Evolutionary conservation across 2,888 invertebrate genomes (phyloP).

Genomic region (Eilema caniola): DNA sequence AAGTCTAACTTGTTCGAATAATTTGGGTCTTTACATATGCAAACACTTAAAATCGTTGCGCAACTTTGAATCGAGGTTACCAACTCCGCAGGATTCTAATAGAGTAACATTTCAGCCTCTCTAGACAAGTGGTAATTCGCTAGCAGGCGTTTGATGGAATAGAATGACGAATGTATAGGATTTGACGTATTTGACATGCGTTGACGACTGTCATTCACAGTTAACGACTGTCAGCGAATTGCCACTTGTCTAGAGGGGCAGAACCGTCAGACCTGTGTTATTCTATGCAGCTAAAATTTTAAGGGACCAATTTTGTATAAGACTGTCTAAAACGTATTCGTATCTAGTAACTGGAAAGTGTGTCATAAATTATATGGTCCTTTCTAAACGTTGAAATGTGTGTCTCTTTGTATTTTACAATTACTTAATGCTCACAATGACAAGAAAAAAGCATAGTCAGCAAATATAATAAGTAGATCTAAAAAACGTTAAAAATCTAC

Average conservation of each 20-base stretch:
- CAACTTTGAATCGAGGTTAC: conserved; percentile 3
- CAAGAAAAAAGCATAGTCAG: no score
- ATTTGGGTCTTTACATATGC: not conserved
- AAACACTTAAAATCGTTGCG: conserved; percentile 9
- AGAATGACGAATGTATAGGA: no score
- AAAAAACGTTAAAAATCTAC: no score
- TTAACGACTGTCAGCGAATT: no score
- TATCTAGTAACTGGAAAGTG: not conserved
- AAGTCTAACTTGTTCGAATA: conserved; percentile 10
- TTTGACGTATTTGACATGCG: no score
- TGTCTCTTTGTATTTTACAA: not conserved
- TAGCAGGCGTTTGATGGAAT: no score
- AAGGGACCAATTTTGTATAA: not conserved
- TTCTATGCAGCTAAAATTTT: not conserved
- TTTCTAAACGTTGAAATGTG: not conserved
- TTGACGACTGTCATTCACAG: no score
- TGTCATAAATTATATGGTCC: conserved; percentile 2
- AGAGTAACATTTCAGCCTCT: not conserved
- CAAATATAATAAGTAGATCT: no score
- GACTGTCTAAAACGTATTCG: not conserved
- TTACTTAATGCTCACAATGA: not conserved
- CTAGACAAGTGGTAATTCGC: no score
- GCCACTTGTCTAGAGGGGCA: no score
- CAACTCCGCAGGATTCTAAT: not conserved
- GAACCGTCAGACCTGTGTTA: not conserved